These are phyloP conservation scores for Silvanus unidentatus DNA, from an alignment of 2,888 invertebrate species.

Conservation along the genomic window DNA sequence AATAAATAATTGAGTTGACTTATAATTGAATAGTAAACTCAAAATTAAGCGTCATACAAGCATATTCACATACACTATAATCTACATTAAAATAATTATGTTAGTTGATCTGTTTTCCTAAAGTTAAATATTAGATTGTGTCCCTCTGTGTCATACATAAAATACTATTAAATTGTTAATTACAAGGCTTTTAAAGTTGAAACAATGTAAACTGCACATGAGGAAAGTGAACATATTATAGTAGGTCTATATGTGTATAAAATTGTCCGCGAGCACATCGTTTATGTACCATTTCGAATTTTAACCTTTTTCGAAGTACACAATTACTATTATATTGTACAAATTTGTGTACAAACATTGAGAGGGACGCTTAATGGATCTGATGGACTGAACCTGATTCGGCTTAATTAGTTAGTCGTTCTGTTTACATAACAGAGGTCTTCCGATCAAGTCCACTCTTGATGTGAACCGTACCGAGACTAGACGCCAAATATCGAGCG, in stretches of 20 bases:
- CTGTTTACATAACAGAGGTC: conserved; percentile 38
- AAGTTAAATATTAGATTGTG: not conserved
- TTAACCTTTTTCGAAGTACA: too few species aligned
- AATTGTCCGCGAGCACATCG: too few species aligned
- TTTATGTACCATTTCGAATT: too few species aligned
- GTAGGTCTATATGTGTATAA: too few species aligned
- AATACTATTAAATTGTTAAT: not conserved
- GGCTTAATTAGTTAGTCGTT: conserved; percentile 55
- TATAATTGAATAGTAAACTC: conserved; percentile 14
- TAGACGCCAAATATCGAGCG: too few species aligned
- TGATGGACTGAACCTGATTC: conserved; percentile 53
- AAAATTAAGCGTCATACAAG: not conserved
- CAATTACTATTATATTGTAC: too few species aligned
- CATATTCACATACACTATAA: not conserved
- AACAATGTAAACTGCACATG: conserved; percentile 12
- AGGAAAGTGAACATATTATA: too few species aligned
- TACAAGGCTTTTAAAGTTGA: conserved; percentile 14
- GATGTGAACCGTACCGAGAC: too few species aligned
- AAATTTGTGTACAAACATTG: conserved; percentile 46
- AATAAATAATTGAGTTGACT: conserved; percentile 13
- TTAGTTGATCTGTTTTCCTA: conserved; percentile 1
- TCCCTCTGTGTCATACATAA: too few species aligned
- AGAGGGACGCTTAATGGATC: conserved; percentile 48
- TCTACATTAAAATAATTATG: conserved; percentile 1
- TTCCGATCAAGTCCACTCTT: conserved; percentile 17